phyloP scores from a whole-genome alignment of 2,113 vertebrate genomes.

The Oreochromis tanganicae region DNA sequence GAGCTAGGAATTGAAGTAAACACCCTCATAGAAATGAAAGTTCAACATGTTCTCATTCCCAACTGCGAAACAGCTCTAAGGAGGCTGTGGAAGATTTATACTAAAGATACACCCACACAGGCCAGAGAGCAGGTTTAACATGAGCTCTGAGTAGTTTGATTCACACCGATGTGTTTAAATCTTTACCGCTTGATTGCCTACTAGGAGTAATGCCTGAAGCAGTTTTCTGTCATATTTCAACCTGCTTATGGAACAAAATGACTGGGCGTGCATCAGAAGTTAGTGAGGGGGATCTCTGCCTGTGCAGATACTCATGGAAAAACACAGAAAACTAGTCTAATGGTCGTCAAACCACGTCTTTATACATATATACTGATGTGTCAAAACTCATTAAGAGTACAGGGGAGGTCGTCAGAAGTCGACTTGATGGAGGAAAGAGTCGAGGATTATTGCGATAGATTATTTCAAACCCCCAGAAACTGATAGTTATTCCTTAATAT shows the following conservation, averaged over 20 bases:
- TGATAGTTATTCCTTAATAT: neutral
- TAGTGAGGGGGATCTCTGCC: neutral
- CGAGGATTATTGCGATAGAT: too few relatives aligned
- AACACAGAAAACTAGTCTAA: rapidly evolving
- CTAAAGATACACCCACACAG: neutral
- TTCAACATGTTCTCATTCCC: neutral
- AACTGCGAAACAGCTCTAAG: neutral
- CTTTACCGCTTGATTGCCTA: too few relatives aligned
- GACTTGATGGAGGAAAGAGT: too few relatives aligned
- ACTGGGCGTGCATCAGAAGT: neutral
- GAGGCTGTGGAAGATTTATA: neutral
- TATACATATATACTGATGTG: neutral
- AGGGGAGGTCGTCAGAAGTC: neutral
- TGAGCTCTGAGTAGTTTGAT: neutral
- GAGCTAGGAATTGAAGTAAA: neutral
- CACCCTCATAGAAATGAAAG: neutral
- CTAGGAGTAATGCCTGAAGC: too few relatives aligned
- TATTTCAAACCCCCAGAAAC: neutral
- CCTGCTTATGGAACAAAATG: neutral
- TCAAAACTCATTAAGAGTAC: neutral
- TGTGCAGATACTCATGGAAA: neutral
- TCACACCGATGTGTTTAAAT: neutral
- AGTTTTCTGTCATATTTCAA: neutral
- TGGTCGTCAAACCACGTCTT: neutral
- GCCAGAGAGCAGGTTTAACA: neutral